Percentiles rank a stretch among this genome's conserved stretches.
phyloP scores from a whole-genome alignment of 2,888 invertebrate genomes.

The Trissoscelio sp. region DNA sequence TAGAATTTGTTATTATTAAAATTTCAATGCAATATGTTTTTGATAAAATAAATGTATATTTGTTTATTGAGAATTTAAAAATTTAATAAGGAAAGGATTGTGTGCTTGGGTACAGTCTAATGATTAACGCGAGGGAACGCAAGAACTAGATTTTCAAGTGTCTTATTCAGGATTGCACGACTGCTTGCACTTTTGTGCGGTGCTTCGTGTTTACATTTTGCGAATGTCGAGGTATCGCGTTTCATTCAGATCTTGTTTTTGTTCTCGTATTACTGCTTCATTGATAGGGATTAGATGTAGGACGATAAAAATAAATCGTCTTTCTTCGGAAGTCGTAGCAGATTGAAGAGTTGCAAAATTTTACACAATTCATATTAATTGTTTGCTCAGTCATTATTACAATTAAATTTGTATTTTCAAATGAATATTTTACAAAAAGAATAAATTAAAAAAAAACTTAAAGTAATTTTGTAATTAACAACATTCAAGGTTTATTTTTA shows the following conservation, averaged over 20 bases:
- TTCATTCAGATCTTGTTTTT: constrained; percentile 45
- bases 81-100: background rate
- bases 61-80: background rate
- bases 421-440: too few relatives aligned
- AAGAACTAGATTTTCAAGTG: constrained; percentile 44
- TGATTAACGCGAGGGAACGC: constrained; percentile 2
- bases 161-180: constrained; percentile 18
- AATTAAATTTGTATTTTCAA: too few relatives aligned
- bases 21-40: too few relatives aligned
- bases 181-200: constrained; percentile 32
- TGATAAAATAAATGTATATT: too few relatives aligned
- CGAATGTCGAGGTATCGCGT: constrained; percentile 34
- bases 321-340: too few relatives aligned
- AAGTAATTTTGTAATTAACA: too few relatives aligned
- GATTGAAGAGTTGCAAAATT: too few relatives aligned
- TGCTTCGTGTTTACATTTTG: constrained; percentile 36
- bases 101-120: background rate
- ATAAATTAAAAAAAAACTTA: too few relatives aligned
- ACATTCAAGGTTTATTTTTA: too few relatives aligned
- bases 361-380: too few relatives aligned
- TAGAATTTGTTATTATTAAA: too few relatives aligned
- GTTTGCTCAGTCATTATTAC: too few relatives aligned
- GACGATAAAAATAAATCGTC: constrained; percentile 12
- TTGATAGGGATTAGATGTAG: constrained; percentile 26
- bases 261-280: constrained; percentile 42